Base-by-base conservation (phyloP, 1,140 invertebrate genomes). In the Amyelois transitella region DNA sequence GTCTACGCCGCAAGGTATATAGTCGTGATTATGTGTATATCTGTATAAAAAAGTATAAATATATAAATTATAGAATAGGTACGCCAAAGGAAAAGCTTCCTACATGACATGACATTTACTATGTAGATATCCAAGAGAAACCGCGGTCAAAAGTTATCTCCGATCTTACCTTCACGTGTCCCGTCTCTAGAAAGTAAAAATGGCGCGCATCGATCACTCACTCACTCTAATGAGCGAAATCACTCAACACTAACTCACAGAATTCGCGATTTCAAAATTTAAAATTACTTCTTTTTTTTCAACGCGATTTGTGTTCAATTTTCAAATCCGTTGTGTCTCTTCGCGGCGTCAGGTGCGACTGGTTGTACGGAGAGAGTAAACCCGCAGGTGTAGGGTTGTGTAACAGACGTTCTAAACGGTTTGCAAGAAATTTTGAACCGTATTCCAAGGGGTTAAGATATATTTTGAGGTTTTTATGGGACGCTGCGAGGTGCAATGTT, bases 171-270 rank as follows among this genome's bases (percentile, higher is more conserved):
- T 61, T 67, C 49, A 55, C 66, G 60, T 71, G 78, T 75, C 72
- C 72, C 75, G 71, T 70, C 67, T 60, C 59, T 77, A 75, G 79
- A 80, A 80, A 82, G 77, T 78, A 77, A 80, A 78, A 76, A 66
- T 62, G 61, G 74, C 74, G 72, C 75, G 72, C 68, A 53, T 73
- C 19, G 18, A 10, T 48, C 20, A 48, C 45, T 48, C 58, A 55
- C 19, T 18, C 52, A 17, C 62, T 69, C 69, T 71, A 66, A 72
- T 66, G 75, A 61, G 44, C 53, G 56, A 60, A 48, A 66, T 74
- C 71, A 70, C 67, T 68, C 78, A 72, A 51, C 24, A 32, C 12
- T 19, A 1, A 25, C n/a, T 51, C 58, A 65, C 52, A 60, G 57
- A 69, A 58, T 58, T 51, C 56, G 51, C 55, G 10, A 43, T 55